phyloP scores from a whole-genome alignment of 2,113 vertebrate species.

The Ictalurus furcatus region DNA sequence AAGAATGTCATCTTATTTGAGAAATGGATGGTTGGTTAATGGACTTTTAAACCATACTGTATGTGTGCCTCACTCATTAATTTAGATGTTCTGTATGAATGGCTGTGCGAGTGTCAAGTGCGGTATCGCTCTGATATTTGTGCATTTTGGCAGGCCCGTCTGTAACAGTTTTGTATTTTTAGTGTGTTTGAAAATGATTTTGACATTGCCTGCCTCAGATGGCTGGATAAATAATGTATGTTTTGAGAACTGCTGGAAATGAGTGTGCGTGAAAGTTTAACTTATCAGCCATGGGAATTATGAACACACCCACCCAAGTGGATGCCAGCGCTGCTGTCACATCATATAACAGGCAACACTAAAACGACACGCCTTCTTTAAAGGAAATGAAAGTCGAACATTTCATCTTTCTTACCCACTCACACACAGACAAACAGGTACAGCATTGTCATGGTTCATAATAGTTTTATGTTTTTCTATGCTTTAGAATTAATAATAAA shows the following conservation, averaged over 20 bases:
- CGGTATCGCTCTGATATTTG: background rate
- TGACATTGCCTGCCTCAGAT: slow-evolving; percentile 30
- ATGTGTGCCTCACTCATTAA: background rate
- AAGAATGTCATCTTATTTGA: background rate
- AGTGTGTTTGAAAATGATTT: slow-evolving; percentile 22
- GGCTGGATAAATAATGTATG: slow-evolving; percentile 49
- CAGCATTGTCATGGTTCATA: background rate
- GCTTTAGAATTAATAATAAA: background rate
- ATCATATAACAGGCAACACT: background rate
- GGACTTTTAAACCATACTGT: background rate
- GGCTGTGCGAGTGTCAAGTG: background rate
- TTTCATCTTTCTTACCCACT: background rate
- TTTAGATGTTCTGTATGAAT: background rate
- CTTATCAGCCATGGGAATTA: slow-evolving; percentile 30
- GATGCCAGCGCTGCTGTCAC: slow-evolving; percentile 20
- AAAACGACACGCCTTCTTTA: background rate
- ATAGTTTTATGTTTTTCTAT: background rate
- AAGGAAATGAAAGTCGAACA: background rate
- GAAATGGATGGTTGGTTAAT: background rate
- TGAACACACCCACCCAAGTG: background rate
- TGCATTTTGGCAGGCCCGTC: slow-evolving; percentile 4
- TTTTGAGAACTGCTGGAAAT: slow-evolving; percentile 9
- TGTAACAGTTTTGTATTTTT: slow-evolving; percentile 12
- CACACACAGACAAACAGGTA: background rate
- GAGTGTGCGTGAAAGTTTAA: slow-evolving; percentile 34